Conservation (phyloP, 1,140 invertebrate species). For the Sitophilus oryzae region DNA sequence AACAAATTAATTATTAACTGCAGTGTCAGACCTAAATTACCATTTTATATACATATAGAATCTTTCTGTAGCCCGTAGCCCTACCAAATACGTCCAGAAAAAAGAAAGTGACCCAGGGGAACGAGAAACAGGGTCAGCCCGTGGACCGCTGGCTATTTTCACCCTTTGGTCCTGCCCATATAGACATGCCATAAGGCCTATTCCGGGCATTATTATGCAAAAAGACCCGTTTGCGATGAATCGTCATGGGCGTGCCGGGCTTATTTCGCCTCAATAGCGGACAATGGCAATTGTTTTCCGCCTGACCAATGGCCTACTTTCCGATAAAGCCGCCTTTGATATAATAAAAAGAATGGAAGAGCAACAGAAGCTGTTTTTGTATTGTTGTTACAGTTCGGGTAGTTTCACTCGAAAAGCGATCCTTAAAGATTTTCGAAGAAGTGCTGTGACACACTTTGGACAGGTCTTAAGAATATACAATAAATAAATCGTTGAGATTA, state of each 20-base stretch:
- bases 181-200: slow-evolving; percentile 1
- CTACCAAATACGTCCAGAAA: neutral
- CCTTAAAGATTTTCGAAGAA: too few species aligned
- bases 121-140: too few species aligned
- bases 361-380: too few species aligned
- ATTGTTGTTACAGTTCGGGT: too few species aligned
- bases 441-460: too few species aligned
- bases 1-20: too few species aligned
- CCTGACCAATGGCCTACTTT: slow-evolving; percentile 20
- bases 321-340: slow-evolving; percentile 1
- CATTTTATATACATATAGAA: too few species aligned
- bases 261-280: neutral
- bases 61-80: too few species aligned
- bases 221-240: slow-evolving; percentile 7
- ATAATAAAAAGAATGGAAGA: slow-evolving; percentile 4
- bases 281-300: slow-evolving; percentile 15
- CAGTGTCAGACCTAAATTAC: too few species aligned
- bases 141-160: slow-evolving; percentile 16
- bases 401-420: neutral
- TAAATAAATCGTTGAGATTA: too few species aligned
- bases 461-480: too few species aligned
- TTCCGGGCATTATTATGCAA: slow-evolving; percentile 16
- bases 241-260: slow-evolving; percentile 11
- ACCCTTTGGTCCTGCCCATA: slow-evolving; percentile 14
- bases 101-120: neutral